Evolutionary conservation across 1,140 invertebrate genomes (phyloP).

Genomic region (Hormaphis cornu): DNA sequence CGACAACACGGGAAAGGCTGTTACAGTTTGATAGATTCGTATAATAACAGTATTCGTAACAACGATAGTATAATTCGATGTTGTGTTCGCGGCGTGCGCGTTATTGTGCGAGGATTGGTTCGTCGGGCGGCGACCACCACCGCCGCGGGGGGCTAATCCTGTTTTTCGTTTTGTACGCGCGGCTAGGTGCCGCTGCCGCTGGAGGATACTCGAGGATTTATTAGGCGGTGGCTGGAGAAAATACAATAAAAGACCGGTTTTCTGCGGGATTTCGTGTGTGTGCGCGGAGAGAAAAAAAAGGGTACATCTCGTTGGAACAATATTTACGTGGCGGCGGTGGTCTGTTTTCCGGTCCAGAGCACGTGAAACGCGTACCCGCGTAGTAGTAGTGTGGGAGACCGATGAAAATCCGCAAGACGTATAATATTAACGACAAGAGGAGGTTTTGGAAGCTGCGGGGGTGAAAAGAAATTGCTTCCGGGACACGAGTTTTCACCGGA

Average conservation of each 20-base stretch:
- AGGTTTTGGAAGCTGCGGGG: too few relatives aligned
- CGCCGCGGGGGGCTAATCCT: constrained; percentile 13
- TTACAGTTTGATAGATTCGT: too few relatives aligned
- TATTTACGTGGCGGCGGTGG: constrained; percentile 9
- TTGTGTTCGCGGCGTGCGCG: too few relatives aligned
- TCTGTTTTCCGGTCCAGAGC: constrained; percentile 5
- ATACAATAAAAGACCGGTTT: constrained; percentile 9
- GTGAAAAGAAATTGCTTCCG: constrained; percentile 20
- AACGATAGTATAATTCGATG: too few relatives aligned
- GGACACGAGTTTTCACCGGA: constrained; percentile 12
- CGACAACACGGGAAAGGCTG: too few relatives aligned
- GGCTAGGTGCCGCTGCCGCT: not conserved
- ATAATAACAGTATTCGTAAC: too few relatives aligned
- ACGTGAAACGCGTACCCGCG: too few relatives aligned
- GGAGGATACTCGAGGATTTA: not conserved
- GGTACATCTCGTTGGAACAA: constrained; percentile 3
- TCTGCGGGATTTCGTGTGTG: not conserved
- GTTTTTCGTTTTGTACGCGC: not conserved
- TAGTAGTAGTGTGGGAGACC: not conserved
- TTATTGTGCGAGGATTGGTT: not conserved
- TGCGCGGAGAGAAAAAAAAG: not conserved
- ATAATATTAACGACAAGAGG: not conserved
- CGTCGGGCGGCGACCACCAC: not conserved
- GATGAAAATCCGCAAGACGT: not conserved
- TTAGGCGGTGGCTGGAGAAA: not conserved